Conservation (phyloP, 2,113 vertebrate genomes). For the Brienomyrus longianalis region DNA sequence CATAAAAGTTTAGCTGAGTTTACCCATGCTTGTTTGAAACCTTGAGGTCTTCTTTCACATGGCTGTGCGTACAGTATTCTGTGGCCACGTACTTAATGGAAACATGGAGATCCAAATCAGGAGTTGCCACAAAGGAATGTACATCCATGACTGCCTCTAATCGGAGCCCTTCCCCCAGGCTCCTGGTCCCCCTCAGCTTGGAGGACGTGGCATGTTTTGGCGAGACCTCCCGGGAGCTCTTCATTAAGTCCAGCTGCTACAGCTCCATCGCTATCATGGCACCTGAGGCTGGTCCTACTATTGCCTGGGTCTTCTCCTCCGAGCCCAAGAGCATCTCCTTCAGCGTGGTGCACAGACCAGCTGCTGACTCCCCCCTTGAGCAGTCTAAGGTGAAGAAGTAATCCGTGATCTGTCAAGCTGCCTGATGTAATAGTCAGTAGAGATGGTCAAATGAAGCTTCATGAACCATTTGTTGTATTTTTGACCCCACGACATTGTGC, state of each 20-base stretch:
- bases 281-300: slow-evolving; percentile 64
- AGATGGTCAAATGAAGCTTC: neutral
- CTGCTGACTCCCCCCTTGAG: slow-evolving; percentile 62
- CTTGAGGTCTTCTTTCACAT: neutral
- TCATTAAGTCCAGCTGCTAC: slow-evolving; percentile 85
- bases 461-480: neutral
- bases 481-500: neutral
- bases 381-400: slow-evolving; percentile 71
- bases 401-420: neutral
- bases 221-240: slow-evolving; percentile 74
- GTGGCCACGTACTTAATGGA: neutral
- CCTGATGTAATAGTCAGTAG: neutral
- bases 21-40: neutral
- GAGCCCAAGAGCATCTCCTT: slow-evolving; percentile 91
- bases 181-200: slow-evolving; percentile 64
- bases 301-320: slow-evolving; percentile 88
- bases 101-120: neutral
- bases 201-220: slow-evolving; percentile 76
- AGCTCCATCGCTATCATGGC: slow-evolving; percentile 74
- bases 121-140: neutral
- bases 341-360: slow-evolving; percentile 79
- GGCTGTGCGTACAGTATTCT: neutral
- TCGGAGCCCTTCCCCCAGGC: slow-evolving; percentile 45
- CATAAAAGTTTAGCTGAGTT: neutral
- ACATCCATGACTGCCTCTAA: neutral